phyloP scores from a whole-genome alignment of 2,113 vertebrate genomes.

The Cochlearius cochlearius region DNA sequence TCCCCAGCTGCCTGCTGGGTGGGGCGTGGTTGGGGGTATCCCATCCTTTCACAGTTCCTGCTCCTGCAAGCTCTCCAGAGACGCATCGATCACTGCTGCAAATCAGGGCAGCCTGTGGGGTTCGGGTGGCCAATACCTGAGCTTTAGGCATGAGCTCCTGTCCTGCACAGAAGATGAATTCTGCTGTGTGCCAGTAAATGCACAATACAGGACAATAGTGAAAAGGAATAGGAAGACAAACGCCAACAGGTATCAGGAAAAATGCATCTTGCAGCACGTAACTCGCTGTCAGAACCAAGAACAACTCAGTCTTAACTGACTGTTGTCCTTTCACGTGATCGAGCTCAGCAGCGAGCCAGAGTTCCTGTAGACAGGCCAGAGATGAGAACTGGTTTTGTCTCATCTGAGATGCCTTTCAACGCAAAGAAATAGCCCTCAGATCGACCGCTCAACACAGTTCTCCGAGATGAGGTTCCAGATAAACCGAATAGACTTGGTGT shows the following conservation, averaged over 20 bases:
- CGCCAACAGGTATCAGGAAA: neutral
- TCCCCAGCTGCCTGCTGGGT: neutral
- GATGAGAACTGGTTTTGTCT: neutral
- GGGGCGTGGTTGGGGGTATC: rapidly evolving
- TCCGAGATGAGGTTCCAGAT: neutral
- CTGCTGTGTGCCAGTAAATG: neutral
- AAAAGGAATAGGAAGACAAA: neutral
- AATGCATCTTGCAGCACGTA: neutral
- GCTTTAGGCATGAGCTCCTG: neutral
- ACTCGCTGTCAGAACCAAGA: neutral
- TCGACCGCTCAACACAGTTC: neutral
- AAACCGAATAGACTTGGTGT: rapidly evolving
- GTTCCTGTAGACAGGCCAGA: neutral
- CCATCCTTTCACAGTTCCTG: neutral
- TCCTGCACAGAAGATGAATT: neutral
- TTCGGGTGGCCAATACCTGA: neutral
- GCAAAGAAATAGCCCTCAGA: neutral
- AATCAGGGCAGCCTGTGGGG: neutral
- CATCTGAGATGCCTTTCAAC: neutral
- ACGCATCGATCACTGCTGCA: neutral
- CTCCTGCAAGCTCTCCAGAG: neutral
- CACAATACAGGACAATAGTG: no score
- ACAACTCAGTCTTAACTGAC: neutral
- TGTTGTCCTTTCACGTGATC: neutral
- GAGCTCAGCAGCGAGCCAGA: neutral